Evolutionary conservation across 1,140 invertebrate species (phyloP).

Genomic region (Eupeodes corollae): DNA sequence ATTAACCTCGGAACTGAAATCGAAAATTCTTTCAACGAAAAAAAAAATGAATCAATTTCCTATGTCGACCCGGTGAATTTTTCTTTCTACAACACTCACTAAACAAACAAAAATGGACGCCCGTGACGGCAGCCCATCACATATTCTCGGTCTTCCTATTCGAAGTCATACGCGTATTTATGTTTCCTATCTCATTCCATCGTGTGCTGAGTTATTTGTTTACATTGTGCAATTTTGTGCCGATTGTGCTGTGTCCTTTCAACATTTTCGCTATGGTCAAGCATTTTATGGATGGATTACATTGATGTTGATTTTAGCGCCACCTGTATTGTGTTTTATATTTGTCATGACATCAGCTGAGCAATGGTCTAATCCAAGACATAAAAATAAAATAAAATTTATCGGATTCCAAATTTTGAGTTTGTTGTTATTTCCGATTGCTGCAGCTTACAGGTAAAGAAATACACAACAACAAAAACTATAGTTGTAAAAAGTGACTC

Average conservation of each 20-base stretch:
- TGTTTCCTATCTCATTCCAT: slow-evolving; percentile 41
- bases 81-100: no score
- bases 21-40: no score
- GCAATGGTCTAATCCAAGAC: slow-evolving; percentile 42
- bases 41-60: no score
- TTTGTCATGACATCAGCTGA: slow-evolving; percentile 34
- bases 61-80: no score
- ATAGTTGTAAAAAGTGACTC: slow-evolving; percentile 7
- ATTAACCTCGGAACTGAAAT: no score
- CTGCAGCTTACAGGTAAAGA: slow-evolving; percentile 56
- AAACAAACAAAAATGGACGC: no score
- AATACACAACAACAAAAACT: no score
- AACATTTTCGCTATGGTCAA: slow-evolving; percentile 40
- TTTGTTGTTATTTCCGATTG: slow-evolving; percentile 51
- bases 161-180: slow-evolving; percentile 43
- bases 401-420: slow-evolving; percentile 31
- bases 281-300: slow-evolving; percentile 25
- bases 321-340: slow-evolving; percentile 20
- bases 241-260: slow-evolving; percentile 40
- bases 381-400: slow-evolving; percentile 16
- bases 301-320: slow-evolving; percentile 17
- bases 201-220: slow-evolving; percentile 34
- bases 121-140: slow-evolving; percentile 22
- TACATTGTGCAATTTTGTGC: slow-evolving; percentile 41
- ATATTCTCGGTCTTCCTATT: slow-evolving; percentile 40